Evolutionary conservation across 2,113 vertebrate species (phyloP).

Genomic region (Montifringilla adamsi): DNA sequence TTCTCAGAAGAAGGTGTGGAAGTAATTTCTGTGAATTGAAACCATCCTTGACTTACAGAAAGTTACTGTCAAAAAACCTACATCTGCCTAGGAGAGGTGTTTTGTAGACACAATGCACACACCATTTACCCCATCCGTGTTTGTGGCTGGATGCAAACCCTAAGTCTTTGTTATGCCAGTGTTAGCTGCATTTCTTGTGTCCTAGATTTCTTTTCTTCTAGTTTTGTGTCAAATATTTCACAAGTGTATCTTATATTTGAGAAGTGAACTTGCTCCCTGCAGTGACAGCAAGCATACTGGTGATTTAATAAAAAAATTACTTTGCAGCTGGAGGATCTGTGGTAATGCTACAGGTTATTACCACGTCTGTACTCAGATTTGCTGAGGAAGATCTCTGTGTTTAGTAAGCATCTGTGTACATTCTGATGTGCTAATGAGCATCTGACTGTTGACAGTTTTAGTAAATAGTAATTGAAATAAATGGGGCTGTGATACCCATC

Average conservation of each 20-base stretch:
- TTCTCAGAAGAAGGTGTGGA: neutral
- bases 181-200: neutral
- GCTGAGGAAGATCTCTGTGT: neutral
- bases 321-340: neutral
- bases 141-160: neutral
- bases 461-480: conserved; percentile 34
- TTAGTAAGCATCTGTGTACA: conserved; percentile 6
- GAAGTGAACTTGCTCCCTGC: neutral
- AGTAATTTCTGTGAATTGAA: neutral
- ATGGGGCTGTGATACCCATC: neutral
- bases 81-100: neutral
- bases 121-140: rapidly evolving
- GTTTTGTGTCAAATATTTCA: neutral
- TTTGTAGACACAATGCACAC: rapidly evolving
- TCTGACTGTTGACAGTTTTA: neutral
- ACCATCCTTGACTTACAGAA: neutral
- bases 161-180: neutral
- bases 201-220: neutral
- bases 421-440: neutral
- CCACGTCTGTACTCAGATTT: neutral
- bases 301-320: neutral
- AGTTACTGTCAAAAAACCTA: neutral
- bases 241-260: neutral
- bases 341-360: neutral
- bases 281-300: neutral